Evolutionary conservation across 2,888 invertebrate species (phyloP).

Genomic region (Gibbula magus): DNA sequence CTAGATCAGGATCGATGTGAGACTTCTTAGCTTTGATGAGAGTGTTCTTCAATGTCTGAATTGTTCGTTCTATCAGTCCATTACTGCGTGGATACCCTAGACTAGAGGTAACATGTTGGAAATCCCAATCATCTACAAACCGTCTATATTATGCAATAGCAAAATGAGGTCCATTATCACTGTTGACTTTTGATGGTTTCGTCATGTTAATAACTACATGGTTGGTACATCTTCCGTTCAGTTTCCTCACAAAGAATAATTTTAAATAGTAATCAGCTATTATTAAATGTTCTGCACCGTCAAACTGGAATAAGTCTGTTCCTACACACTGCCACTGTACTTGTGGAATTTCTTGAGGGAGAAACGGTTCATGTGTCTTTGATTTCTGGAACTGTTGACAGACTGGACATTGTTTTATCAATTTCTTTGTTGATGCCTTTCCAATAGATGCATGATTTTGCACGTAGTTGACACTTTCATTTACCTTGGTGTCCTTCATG

Average conservation of each 20-base stretch:
- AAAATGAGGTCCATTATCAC: conserved; percentile 8
- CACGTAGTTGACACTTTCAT: neutral
- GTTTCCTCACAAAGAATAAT: neutral
- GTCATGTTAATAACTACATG: neutral
- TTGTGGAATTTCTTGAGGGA: too few species aligned
- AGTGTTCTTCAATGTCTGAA: neutral
- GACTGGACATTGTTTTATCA: neutral
- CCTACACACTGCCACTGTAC: neutral
- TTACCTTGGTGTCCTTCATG: neutral
- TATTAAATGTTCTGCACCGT: neutral
- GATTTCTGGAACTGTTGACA: neutral
- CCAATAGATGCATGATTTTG: neutral
- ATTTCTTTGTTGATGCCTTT: neutral
- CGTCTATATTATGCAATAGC: neutral
- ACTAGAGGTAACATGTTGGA: neutral
- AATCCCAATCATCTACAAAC: neutral
- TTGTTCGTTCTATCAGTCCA: neutral
- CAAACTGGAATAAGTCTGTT: neutral
- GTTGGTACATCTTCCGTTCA: neutral
- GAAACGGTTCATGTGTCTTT: neutral
- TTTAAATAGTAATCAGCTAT: neutral
- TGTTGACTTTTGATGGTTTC: neutral
- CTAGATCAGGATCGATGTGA: neutral
- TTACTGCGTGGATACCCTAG: neutral
- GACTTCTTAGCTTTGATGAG: neutral